Percentiles rank a stretch among this genome's conserved stretches.
Evolutionary conservation across 2,797 vertebrate genomes (phyloP).

Genomic region (Danio albolineatus): DNA sequence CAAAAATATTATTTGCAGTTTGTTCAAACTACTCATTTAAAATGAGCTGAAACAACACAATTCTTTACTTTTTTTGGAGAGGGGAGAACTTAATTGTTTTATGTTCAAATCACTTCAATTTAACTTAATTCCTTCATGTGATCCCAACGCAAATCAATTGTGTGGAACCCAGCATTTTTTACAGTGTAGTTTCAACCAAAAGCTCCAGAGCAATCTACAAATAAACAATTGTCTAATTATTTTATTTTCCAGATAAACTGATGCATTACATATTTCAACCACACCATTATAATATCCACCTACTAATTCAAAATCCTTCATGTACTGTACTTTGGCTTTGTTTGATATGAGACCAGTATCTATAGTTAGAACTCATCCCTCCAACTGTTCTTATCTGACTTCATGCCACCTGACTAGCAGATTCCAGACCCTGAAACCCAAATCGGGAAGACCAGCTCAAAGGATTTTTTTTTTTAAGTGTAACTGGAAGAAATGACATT

Average conservation of each 20-base stretch:
- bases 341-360: constrained; percentile 73
- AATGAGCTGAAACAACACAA: too few species aligned
- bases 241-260: neutral
- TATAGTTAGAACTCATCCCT: constrained; percentile 75
- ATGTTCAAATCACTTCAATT: too few species aligned
- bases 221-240: neutral
- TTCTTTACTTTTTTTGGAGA: too few species aligned
- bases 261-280: neutral
- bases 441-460: constrained; percentile 57
- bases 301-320: constrained; percentile 40
- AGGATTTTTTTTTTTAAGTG: constrained; percentile 62
- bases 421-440: constrained; percentile 73
- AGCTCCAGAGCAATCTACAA: neutral
- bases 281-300: constrained; percentile 37
- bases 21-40: too few species aligned
- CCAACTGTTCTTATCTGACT: constrained; percentile 66
- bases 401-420: constrained; percentile 61
- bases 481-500: constrained; percentile 52
- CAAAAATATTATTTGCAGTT: too few species aligned
- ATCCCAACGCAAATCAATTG: too few species aligned
- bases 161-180: too few species aligned
- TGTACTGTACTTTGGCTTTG: constrained; percentile 63
- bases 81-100: too few species aligned
- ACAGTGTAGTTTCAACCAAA: neutral
- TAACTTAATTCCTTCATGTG: too few species aligned